phyloP scores from a whole-genome alignment of 1,140 invertebrate species.

The Ectropis grisescens region DNA sequence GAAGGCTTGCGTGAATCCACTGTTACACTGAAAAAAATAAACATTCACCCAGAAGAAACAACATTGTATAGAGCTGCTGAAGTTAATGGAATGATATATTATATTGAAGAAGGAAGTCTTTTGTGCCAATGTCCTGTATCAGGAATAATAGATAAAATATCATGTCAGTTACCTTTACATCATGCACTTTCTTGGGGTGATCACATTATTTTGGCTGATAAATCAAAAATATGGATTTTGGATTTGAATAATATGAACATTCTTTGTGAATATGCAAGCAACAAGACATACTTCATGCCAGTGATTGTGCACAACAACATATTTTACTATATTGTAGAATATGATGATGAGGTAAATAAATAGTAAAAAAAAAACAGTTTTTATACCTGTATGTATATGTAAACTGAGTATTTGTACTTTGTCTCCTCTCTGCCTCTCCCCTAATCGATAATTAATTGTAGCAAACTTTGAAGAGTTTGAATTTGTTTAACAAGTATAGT shows the following conservation, averaged over 20 bases:
- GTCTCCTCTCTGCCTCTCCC: no score
- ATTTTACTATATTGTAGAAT: conserved; percentile 43
- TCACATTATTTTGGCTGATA: conserved; percentile 21
- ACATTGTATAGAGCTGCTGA: no score
- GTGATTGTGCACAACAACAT: conserved; percentile 22
- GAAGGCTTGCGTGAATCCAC: not conserved
- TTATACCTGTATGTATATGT: conserved; percentile 2
- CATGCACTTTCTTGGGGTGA: conserved; percentile 31
- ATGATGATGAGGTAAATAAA: conserved; percentile 39
- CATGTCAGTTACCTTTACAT: no score
- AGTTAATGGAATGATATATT: conserved; percentile 21
- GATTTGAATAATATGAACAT: conserved; percentile 28
- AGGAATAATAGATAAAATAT: conserved; percentile 25
- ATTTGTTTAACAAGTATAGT: no score
- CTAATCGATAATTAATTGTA: no score
- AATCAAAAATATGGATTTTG: conserved; percentile 38
- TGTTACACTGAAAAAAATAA: not conserved
- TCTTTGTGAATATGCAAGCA: conserved; percentile 27
- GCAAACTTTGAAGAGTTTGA: no score
- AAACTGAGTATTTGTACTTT: no score
- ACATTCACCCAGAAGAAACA: no score
- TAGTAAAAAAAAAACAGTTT: not conserved
- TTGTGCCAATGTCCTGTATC: conserved; percentile 42
- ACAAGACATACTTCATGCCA: conserved; percentile 29
- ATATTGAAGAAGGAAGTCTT: conserved; percentile 18